phyloP scores from a whole-genome alignment of 1,140 invertebrate species.

The Rhynchophorus ferrugineus region DNA sequence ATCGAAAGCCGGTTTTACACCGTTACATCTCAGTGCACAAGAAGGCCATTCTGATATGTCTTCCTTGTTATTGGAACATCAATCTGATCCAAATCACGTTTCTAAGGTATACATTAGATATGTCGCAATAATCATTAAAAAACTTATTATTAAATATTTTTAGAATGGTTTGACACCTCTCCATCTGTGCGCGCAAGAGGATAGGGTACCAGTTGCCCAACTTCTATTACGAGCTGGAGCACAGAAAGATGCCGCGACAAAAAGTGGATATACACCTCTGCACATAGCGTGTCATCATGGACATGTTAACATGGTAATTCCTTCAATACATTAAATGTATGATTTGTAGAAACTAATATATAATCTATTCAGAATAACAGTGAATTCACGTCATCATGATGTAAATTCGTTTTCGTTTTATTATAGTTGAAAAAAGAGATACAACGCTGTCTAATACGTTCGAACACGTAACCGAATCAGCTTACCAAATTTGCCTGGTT shows the following conservation, averaged over 20 bases:
- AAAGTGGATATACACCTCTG: slow-evolving; percentile 93
- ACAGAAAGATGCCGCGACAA: slow-evolving; percentile 72
- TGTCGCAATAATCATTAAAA: not conserved
- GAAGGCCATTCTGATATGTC: slow-evolving; percentile 91
- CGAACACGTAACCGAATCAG: too few relatives aligned
- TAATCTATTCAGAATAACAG: too few relatives aligned
- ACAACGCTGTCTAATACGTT: too few relatives aligned
- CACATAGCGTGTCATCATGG: slow-evolving; percentile 97
- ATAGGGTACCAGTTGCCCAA: slow-evolving; percentile 78
- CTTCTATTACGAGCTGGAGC: slow-evolving; percentile 76
- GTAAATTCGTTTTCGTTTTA: too few relatives aligned
- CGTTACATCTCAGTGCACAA: slow-evolving; percentile 88
- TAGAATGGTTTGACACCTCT: slow-evolving; percentile 84
- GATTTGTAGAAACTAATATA: too few relatives aligned
- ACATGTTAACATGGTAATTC: slow-evolving; percentile 77
- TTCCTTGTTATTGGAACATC: slow-evolving; percentile 71
- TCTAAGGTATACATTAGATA: slow-evolving; percentile 52
- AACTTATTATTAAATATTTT: slow-evolving; percentile 9
- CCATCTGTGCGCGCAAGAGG: slow-evolving; percentile 89
- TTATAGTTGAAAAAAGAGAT: too few relatives aligned
- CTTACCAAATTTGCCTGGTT: too few relatives aligned
- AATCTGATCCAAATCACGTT: slow-evolving; percentile 68
- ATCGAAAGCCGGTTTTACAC: slow-evolving; percentile 78
- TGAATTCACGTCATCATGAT: too few relatives aligned
- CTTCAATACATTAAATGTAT: slow-evolving; percentile 37